Base-by-base conservation (phyloP, 2,888 invertebrate species). In the Rosalia funebris region DNA sequence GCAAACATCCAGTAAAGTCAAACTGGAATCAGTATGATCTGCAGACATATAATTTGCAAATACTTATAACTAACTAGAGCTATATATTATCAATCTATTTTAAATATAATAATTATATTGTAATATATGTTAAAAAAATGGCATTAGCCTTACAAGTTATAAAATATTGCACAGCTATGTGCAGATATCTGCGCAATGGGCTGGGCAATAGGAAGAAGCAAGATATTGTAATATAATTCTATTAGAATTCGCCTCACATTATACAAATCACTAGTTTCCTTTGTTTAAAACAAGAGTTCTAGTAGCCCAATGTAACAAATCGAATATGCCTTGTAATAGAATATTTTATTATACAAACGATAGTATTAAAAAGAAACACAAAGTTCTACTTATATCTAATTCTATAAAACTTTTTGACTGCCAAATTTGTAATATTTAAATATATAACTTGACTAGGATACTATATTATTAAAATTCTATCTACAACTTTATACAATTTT, bases 1-100 rank as follows among this genome's bases (percentile, higher is more conserved):
- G 79, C 80, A 76, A 78, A 79, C 77, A 77, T 79, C 78, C 79
- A 77, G 78, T 74, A 69, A 63, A 69, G 57, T 71, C 69, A 69
- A 67, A 75, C 77, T 74, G 79, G 78, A 79, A 79, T 79, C 78
- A 75, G 76, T 77, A 76, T 74, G 71, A 70, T 75, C 75, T 74
- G 74, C 74, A 50, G 59, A 76, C 72, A 74, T 74, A 74, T 74
- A 75, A 72, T 75, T 74, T 74, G 76, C 76, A 75, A 77, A 77
- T 76, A 72, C 75, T 77, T 77, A 77, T 62, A 75, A 75, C 78
- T 76, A 77, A 72, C 75, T 76, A 72, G 73, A 76, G 71, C 75
- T 77, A 75, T 68, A n/a, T n/a, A 58, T 68, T 71, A 72, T 59
- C 46, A 69, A 66, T 69, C 71, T 70, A 71, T 70, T 70, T 54